A percentile compares a stretch with the other conserved stretches of the same genome.
These are phyloP conservation scores for Parnassius glacialis DNA, from an alignment of 2,888 invertebrate genomes.

Conservation along the genomic window DNA sequence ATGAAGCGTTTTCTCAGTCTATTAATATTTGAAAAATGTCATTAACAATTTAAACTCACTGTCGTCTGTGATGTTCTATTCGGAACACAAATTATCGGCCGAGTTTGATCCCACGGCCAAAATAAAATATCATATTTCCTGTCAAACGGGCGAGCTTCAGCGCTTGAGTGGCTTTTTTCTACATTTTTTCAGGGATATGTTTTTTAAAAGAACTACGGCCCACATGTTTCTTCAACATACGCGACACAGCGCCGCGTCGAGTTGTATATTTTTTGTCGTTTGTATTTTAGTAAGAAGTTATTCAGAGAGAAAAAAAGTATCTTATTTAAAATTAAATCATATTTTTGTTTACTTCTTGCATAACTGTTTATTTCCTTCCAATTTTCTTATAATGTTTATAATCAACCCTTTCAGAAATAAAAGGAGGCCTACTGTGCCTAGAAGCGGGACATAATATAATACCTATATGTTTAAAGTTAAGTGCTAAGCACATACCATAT, in stretches of 20 bases:
- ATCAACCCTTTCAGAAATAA: too few species aligned
- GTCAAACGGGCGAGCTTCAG: slow-evolving; percentile 73
- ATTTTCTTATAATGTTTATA: too few species aligned
- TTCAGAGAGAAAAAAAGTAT: too few species aligned
- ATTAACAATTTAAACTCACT: slow-evolving; percentile 70
- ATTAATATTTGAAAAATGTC: slow-evolving; percentile 59
- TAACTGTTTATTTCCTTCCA: too few species aligned
- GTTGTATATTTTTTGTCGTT: slow-evolving; percentile 42
- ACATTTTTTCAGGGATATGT: slow-evolving; percentile 61
- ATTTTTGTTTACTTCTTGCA: too few species aligned
- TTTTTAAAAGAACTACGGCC: slow-evolving; percentile 73
- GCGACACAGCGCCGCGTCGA: slow-evolving; percentile 56
- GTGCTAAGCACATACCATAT: too few species aligned
- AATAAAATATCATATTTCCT: slow-evolving; percentile 82
- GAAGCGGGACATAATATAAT: too few species aligned
- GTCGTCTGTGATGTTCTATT: slow-evolving; percentile 69
- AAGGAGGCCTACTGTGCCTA: too few species aligned
- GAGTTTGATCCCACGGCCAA: slow-evolving; percentile 79
- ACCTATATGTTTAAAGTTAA: too few species aligned
- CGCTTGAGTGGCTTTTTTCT: slow-evolving; percentile 68
- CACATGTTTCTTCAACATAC: slow-evolving; percentile 77
- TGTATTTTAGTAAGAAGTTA: slow-evolving; percentile 10
- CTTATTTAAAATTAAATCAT: too few species aligned
- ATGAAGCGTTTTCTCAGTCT: slow-evolving; percentile 51
- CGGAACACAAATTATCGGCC: slow-evolving; percentile 77